Conservation (phyloP, 2,797 vertebrate species). For the Artibeus lituratus region DNA sequence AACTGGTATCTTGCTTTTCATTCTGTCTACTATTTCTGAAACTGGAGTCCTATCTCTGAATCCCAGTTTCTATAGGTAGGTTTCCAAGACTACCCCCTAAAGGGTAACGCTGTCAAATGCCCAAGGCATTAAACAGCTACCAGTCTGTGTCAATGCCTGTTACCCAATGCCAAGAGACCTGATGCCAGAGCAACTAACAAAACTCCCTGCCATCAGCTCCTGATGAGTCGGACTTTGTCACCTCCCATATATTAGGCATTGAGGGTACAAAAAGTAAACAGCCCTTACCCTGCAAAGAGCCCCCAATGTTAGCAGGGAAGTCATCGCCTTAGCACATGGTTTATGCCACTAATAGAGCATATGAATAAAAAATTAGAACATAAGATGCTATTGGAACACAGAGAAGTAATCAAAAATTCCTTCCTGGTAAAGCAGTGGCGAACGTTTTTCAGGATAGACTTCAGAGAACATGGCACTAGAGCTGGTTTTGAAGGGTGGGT, state of each 20-base stretch:
- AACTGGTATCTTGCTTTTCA: not conserved
- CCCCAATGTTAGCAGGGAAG: not conserved
- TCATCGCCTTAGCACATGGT: not conserved
- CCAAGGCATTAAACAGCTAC: not conserved
- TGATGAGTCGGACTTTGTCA: not conserved
- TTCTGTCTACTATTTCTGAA: constrained; percentile 27
- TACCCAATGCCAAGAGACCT: not conserved
- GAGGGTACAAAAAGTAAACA: not conserved
- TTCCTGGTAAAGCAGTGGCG: not conserved
- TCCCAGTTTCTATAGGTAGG: not conserved
- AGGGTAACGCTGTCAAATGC: not conserved
- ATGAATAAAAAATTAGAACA: not conserved
- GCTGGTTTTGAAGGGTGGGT: constrained; percentile 27
- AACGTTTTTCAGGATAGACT: not conserved
- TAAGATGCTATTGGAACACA: not conserved
- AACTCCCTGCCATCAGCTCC: not conserved
- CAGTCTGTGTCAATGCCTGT: not conserved
- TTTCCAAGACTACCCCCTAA: not conserved
- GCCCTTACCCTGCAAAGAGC: not conserved
- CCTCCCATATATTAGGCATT: not conserved
- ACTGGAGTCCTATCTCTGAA: not conserved
- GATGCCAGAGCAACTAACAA: not conserved
- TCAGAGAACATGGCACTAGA: not conserved
- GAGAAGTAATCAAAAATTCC: not conserved
- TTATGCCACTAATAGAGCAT: not conserved